phyloP scores from a whole-genome alignment of 2,113 vertebrate species.

The Macrotus californicus region DNA sequence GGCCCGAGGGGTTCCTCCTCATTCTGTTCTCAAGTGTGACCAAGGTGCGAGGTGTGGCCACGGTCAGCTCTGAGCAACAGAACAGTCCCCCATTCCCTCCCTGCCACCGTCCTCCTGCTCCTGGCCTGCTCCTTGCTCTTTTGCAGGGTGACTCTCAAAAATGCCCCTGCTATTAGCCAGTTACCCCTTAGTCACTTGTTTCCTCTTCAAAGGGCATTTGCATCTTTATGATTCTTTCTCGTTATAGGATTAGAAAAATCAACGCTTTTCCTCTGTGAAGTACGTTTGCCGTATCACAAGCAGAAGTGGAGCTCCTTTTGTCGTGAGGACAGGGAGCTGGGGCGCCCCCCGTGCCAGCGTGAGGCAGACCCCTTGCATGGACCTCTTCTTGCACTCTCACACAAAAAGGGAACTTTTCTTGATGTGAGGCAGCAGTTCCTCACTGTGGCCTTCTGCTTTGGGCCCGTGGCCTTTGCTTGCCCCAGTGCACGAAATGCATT shows the following conservation, averaged over 20 bases:
- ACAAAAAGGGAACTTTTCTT: background rate
- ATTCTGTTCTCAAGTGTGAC: background rate
- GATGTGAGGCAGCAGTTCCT: background rate
- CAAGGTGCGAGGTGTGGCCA: background rate
- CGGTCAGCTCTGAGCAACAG: background rate
- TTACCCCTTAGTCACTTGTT: background rate
- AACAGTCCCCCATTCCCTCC: background rate
- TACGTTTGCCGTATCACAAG: background rate
- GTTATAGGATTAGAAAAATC: background rate
- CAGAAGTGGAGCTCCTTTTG: constrained; percentile 5
- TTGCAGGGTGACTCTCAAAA: background rate
- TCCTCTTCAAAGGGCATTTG: constrained; percentile 18
- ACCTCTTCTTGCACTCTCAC: background rate
- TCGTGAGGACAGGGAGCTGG: background rate
- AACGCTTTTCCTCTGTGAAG: background rate
- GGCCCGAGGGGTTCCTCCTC: background rate
- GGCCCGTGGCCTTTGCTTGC: background rate
- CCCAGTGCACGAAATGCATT: background rate
- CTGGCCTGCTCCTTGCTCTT: background rate
- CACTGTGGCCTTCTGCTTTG: background rate
- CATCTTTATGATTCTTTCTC: constrained; percentile 20
- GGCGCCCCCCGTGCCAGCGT: background rate
- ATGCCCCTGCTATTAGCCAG: background rate
- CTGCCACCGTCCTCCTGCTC: background rate
- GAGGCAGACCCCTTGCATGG: background rate